A percentile compares a stretch with the other conserved stretches of the same genome.
phyloP scores from a whole-genome alignment of 2,113 vertebrate genomes.

The Ellobius talpinus region DNA sequence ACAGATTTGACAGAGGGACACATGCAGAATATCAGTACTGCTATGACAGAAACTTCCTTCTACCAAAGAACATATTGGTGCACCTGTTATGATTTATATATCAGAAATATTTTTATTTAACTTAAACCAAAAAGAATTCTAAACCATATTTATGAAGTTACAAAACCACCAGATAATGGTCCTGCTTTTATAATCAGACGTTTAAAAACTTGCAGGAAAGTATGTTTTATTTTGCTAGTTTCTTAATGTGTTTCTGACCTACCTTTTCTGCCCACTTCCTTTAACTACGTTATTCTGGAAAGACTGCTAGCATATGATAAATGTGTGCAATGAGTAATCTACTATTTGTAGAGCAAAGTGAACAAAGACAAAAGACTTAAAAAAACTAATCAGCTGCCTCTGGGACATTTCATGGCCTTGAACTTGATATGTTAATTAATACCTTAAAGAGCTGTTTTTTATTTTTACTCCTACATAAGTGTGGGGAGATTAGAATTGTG shows the following conservation, averaged over 20 bases:
- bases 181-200: not conserved
- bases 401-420: conserved; percentile 25
- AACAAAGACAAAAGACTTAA: conserved; percentile 59
- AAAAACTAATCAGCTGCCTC: conserved; percentile 61
- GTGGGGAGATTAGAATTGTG: not conserved
- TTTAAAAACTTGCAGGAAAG: not conserved
- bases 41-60: not conserved
- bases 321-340: conserved; percentile 74
- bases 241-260: conserved; percentile 34
- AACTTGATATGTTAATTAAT: conserved; percentile 75
- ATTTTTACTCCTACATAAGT: conserved; percentile 34
- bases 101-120: conserved; percentile 15
- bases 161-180: not conserved
- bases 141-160: conserved; percentile 32
- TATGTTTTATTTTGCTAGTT: not conserved
- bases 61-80: not conserved
- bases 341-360: conserved; percentile 68
- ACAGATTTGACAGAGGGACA: not conserved
- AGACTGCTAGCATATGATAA: conserved; percentile 64
- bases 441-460: conserved; percentile 43
- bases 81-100: not conserved
- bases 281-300: conserved; percentile 61
- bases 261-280: conserved; percentile 50
- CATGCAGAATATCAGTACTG: not conserved
- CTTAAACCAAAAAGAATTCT: not conserved